Percentiles rank a stretch among this genome's conserved stretches.
Conservation (phyloP, 2,113 vertebrate species). For the Dipodomys ordii region DNA sequence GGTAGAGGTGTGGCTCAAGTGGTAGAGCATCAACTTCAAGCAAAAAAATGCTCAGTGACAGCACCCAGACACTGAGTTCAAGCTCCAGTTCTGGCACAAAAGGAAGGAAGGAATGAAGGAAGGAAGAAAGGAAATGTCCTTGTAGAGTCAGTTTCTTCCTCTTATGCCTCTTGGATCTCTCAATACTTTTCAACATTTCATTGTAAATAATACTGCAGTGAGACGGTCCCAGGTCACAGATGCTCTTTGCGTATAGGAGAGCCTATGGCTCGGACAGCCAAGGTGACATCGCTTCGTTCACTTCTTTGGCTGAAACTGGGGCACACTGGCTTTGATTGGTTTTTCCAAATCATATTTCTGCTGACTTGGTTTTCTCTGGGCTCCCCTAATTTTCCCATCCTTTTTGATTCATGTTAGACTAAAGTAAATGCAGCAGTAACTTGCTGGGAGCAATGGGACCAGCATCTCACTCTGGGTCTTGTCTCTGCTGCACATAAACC, state of each 20-base stretch:
- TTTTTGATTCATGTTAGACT: neutral
- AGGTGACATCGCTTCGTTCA: neutral
- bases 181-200: neutral
- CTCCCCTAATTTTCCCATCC: neutral
- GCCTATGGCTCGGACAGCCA: neutral
- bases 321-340: neutral
- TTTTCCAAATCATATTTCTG: neutral
- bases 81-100: too few species aligned
- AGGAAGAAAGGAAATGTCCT: too few species aligned
- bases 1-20: too few species aligned
- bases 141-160: neutral
- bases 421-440: neutral
- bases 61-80: too few species aligned
- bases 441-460: neutral
- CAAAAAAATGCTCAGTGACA: too few species aligned
- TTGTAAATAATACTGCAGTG: neutral
- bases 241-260: neutral
- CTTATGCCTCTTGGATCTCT: rapidly evolving
- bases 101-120: too few species aligned
- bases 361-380: neutral
- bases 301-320: neutral
- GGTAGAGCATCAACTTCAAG: too few species aligned
- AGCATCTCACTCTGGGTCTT: neutral
- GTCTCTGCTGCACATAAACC: constrained; percentile 16
- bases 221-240: too few species aligned